Evolutionary conservation across 2,797 vertebrate species (phyloP), one percentile per base, ranked within the genome.

Genomic region (Rhinatrema bivittatum): DNA sequence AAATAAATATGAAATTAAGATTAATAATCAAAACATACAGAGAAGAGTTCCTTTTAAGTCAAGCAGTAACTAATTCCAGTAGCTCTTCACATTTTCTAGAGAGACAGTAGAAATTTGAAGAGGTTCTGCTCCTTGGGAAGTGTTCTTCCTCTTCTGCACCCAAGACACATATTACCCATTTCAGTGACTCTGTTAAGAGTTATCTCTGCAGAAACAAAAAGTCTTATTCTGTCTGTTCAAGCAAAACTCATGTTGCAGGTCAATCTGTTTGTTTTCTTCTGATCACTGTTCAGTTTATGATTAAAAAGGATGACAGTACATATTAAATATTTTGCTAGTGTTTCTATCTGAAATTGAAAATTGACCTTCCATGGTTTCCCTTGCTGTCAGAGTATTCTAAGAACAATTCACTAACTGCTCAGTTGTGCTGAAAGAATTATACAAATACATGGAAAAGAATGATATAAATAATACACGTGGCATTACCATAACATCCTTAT

Each of bases 241-340:
- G 51, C 20, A 45, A 33, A 55, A 34, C 4, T 10, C n/a, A 50
- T 10, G 23, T 11, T 48, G 3, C 14, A 56, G 43, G 62, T 58
- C 31, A 59, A 14, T 29, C 59, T 62, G 25, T 53, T 35, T 60
- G n/a, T n/a, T n/a, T n/a, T n/a, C n/a, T 6, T 10, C 25, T 48
- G 24, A 66, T 44, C 25, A 53, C 12, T 48, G 17, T 56, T 68
- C 39, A 38, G 39, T 56, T 66, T 46, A 46, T 51, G 31, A 37
- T 50, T n/a, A n/a, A 48, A 52, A 66, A 59, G 27, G 53, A 53
- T 45, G 43, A 35, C 39, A 68, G 21, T 1, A 0, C 39, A 50
- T 60, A 56, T 60, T 55, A n/a, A n/a, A n/a, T 24, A 58, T 50
- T 36, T 66, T 51, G 39, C 7, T 56, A 64, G 57, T 48, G 40